Percentiles rank a stretch among this genome's conserved stretches.
Evolutionary conservation across 2,888 invertebrate genomes (phyloP).

Genomic region (Aelia acuminata): DNA sequence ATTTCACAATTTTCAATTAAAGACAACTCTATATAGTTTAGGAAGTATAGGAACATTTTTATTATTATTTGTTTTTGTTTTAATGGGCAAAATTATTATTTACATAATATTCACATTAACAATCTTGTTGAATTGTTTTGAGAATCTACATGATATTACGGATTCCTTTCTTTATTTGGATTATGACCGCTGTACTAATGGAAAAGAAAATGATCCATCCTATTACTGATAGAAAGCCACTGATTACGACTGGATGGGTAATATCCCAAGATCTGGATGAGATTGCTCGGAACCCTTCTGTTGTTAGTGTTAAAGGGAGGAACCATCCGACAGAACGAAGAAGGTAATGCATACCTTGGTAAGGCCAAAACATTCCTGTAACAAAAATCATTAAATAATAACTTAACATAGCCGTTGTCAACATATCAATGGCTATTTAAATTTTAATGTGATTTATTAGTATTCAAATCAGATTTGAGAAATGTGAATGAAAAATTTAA

Average conservation of each 20-base stretch:
- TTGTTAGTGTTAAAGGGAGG: conserved; percentile 86
- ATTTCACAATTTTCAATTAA: not conserved
- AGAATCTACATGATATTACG: conserved; percentile 37
- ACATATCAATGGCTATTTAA: no score
- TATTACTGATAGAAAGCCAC: conserved; percentile 79
- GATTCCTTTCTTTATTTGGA: conserved; percentile 62
- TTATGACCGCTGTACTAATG: conserved; percentile 64
- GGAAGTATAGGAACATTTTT: conserved; percentile 31
- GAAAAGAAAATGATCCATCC: conserved; percentile 78
- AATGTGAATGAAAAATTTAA: no score
- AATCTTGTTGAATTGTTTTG: not conserved
- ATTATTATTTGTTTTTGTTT: not conserved
- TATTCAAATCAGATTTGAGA: no score
- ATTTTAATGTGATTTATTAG: no score
- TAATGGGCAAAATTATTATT: not conserved
- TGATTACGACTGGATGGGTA: conserved; percentile 78
- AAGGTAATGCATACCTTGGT: conserved; percentile 77
- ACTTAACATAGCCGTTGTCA: no score
- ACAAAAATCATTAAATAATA: not conserved
- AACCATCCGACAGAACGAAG: conserved; percentile 76
- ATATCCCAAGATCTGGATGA: conserved; percentile 83
- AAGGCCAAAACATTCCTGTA: conserved; percentile 72
- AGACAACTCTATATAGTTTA: not conserved
- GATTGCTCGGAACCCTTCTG: conserved; percentile 81
- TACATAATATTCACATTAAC: conserved; percentile 14